Conservation (phyloP, 2,888 invertebrate species). For the Spicauda simplicius region DNA sequence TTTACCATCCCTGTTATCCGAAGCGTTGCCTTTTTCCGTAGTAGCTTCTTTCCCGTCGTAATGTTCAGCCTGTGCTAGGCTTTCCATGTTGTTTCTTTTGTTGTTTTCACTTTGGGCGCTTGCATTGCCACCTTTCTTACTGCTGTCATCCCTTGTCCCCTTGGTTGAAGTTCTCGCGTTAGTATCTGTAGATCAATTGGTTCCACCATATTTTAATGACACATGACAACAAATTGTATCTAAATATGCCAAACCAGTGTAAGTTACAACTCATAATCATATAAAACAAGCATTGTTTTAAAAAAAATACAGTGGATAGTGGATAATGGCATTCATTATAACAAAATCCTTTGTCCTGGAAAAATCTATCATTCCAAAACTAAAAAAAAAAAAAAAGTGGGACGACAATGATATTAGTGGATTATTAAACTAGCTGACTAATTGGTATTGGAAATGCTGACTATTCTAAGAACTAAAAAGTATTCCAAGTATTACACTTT, state of each 20-base stretch:
- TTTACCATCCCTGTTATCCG: constrained; percentile 68
- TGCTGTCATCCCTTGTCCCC: constrained; percentile 77
- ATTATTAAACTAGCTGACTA: too few relatives aligned
- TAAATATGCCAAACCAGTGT: constrained; percentile 4
- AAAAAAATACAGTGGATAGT: background rate
- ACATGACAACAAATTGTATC: background rate
- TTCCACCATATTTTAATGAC: constrained; percentile 26
- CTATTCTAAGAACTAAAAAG: too few relatives aligned
- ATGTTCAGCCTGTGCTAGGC: constrained; percentile 77
- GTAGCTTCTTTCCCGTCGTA: constrained; percentile 72
- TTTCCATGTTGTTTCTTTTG: constrained; percentile 76
- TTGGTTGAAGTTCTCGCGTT: constrained; percentile 70
- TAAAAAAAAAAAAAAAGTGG: background rate
- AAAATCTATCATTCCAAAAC: background rate
- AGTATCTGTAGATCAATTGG: constrained; percentile 60
- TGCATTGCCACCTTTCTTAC: constrained; percentile 75
- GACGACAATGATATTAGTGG: too few relatives aligned
- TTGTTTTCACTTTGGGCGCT: constrained; percentile 64
- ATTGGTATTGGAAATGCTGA: too few relatives aligned
- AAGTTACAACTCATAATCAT: background rate
- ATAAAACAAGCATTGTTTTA: background rate
- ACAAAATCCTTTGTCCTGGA: background rate
- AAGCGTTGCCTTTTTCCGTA: constrained; percentile 61
- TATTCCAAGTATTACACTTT: too few relatives aligned
- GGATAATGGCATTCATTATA: constrained; percentile 4